Evolutionary conservation across 1,140 invertebrate genomes (phyloP).

Genomic region (Bradysia coprophila): DNA sequence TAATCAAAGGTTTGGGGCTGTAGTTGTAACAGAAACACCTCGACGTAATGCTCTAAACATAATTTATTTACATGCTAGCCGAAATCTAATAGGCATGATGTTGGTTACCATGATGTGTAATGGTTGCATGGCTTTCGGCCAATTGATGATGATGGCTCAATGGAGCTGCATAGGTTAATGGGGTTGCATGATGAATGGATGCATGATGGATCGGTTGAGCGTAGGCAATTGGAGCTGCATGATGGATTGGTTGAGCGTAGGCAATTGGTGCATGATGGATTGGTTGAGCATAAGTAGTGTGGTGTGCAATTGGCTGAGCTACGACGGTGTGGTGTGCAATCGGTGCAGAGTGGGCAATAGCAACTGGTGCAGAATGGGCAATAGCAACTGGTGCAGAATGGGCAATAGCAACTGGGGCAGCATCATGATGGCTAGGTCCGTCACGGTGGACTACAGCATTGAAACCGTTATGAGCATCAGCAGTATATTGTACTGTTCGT

Average conservation of each 20-base stretch:
- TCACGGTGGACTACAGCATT: conserved; percentile 24
- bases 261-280: conserved; percentile 10
- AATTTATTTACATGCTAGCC: no score
- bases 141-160: no score
- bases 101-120: no score
- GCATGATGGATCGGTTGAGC: conserved; percentile 1
- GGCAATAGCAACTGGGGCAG: conserved; percentile 11
- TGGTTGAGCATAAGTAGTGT: background rate
- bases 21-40: no score
- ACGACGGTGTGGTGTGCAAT: no score
- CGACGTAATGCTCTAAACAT: no score
- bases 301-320: no score
- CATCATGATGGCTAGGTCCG: conserved; percentile 18
- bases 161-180: no score
- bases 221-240: conserved; percentile 11
- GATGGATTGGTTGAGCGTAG: conserved; percentile 4
- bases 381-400: background rate
- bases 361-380: conserved; percentile 10
- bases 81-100: no score
- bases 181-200: background rate
- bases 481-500: conserved; percentile 24
- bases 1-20: no score
- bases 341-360: conserved; percentile 8
- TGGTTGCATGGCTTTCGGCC: no score
- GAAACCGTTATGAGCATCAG: conserved; percentile 23